A percentile compares a stretch with the other conserved stretches of the same genome.
phyloP scores from a whole-genome alignment of 2,888 invertebrate species.

The Acanthosepion lycidas region DNA sequence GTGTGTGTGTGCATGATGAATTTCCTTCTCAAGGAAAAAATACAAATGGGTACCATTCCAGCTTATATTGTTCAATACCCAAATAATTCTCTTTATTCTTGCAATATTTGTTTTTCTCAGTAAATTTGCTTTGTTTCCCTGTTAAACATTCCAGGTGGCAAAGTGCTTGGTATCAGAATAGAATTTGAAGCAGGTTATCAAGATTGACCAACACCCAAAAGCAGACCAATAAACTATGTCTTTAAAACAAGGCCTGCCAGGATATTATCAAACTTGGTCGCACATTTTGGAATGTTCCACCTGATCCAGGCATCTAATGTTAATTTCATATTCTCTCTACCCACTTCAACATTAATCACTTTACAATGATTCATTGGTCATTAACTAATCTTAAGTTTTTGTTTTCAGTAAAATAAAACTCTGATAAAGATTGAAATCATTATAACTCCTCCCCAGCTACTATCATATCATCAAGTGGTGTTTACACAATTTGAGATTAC shows the following conservation, averaged over 20 bases:
- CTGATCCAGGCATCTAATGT: neutral
- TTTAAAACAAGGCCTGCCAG: neutral
- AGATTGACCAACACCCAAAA: neutral
- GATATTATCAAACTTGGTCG: neutral
- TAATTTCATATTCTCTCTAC: neutral
- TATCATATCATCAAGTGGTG: too few species aligned
- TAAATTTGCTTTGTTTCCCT: neutral
- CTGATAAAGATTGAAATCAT: too few species aligned
- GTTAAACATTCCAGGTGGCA: slow-evolving; percentile 17
- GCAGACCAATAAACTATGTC: neutral
- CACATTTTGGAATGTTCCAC: neutral
- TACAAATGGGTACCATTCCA: too few species aligned
- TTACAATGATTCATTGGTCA: neutral
- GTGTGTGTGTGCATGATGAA: too few species aligned
- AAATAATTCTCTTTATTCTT: neutral
- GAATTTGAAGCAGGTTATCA: neutral
- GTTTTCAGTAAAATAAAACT: neutral
- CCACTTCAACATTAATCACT: neutral
- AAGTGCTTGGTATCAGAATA: neutral
- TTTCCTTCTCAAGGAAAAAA: too few species aligned
- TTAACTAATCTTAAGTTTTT: neutral
- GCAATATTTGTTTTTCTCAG: neutral
- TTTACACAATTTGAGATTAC: too few species aligned
- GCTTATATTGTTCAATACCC: neutral
- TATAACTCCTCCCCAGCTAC: too few species aligned